These are phyloP conservation scores for Cochlearius cochlearius DNA, from an alignment of 2,113 vertebrate genomes.

Conservation along the genomic window DNA sequence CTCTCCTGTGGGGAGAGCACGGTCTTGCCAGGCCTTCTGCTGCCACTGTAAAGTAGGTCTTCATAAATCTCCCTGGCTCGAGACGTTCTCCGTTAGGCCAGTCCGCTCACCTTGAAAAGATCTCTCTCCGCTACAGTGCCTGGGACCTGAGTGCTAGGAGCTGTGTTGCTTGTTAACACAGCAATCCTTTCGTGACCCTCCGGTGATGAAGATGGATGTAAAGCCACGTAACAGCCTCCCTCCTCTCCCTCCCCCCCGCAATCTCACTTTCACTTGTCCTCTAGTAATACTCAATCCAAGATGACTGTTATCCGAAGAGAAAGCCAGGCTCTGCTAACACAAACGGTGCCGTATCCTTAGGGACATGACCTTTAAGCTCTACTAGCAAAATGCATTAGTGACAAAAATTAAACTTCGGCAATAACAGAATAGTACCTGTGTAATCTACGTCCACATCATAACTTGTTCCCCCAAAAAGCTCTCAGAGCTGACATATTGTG, in stretches of 20 bases:
- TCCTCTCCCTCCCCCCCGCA: not conserved
- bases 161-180: slow-evolving; percentile 16
- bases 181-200: not conserved
- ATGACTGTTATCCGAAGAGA: slow-evolving; percentile 5
- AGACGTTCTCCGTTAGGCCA: not conserved
- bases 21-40: slow-evolving; percentile 9
- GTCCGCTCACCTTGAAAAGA: slow-evolving; percentile 55
- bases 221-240: not conserved
- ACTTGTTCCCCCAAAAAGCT: not conserved
- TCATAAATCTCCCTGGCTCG: slow-evolving; percentile 4
- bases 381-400: slow-evolving; percentile 30
- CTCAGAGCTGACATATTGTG: not conserved
- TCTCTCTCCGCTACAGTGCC: not conserved
- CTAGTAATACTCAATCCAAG: not conserved
- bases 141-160: not conserved
- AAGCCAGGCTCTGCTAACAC: slow-evolving; percentile 11
- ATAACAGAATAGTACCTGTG: not conserved
- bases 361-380: slow-evolving; percentile 19
- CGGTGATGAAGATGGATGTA: slow-evolving; percentile 41
- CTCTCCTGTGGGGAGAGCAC: not conserved
- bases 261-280: slow-evolving; percentile 51
- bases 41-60: not conserved
- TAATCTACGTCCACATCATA: not conserved
- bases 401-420: slow-evolving; percentile 17
- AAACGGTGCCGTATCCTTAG: not conserved